Percentiles rank a stretch among this genome's conserved stretches.
Conservation (phyloP, 1,140 invertebrate species). For the Oncopodura yosiiana region DNA sequence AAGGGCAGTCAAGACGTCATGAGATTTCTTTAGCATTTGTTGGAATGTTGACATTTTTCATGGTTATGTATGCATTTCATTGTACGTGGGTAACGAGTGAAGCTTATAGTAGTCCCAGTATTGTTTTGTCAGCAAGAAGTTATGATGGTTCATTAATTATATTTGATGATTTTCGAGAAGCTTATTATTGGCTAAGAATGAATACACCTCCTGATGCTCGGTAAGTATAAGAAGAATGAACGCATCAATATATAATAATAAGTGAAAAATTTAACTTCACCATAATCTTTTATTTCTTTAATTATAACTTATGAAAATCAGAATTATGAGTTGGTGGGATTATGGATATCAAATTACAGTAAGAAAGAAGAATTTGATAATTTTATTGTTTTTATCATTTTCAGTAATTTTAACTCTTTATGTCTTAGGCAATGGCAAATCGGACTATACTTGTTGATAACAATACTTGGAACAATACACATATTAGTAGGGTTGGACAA, state of each 20-base stretch:
- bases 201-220: conserved; percentile 62
- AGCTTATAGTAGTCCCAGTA: conserved; percentile 94
- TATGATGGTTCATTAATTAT: conserved; percentile 91
- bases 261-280: neutral
- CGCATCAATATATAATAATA: neutral
- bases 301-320: conserved; percentile 56
- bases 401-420: too few relatives aligned
- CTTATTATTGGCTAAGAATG: conserved; percentile 95
- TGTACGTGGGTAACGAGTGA: conserved; percentile 99
- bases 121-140: conserved; percentile 87
- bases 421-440: conserved; percentile 99
- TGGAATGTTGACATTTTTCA: conserved; percentile 67
- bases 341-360: conserved; percentile 99
- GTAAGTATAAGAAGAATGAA: neutral
- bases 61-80: conserved; percentile 87
- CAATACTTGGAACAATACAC: conserved; percentile 99
- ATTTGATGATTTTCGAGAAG: conserved; percentile 96
- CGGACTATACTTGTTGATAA: conserved; percentile 97
- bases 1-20: conserved; percentile 22
- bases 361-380: too few relatives aligned
- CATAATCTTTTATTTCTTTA: conserved; percentile 7
- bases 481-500: conserved; percentile 92
- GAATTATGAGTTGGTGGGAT: conserved; percentile 99
- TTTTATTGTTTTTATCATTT: too few relatives aligned
- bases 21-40: conserved; percentile 79